Evolutionary conservation across 2,113 vertebrate species (phyloP), one percentile per base, ranked within the genome.

Genomic region (Prolemur simus): DNA sequence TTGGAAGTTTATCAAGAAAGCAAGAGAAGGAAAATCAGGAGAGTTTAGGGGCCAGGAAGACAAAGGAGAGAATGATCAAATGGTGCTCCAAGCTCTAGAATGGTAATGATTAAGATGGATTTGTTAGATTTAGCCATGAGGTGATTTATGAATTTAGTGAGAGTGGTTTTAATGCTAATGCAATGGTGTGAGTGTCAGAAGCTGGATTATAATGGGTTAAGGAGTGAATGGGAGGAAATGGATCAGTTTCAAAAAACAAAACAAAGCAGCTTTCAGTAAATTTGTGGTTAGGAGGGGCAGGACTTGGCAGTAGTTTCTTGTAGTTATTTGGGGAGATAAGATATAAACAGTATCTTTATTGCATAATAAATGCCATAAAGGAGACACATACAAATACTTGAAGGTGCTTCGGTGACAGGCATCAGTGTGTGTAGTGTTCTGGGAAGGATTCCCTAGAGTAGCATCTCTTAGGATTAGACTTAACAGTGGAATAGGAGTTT

Each of bases 161-260:
- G 52, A 77, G 42, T 87, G 78, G 27, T 97, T 96, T 89, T 92
- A 89, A 81, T 85, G 64, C 42, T 45, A 89, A 85, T 81, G 49
- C 42, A 39, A 3, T 68, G 13, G 39, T 56, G 47, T 77, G 49
- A 47, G 21, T 6, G 21, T 60, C 13, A 27, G 23, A 92, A 95
- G 76, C 42, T 29, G 68, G 37, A 60, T 68, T 66, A 69, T 78
- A 73, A 34, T 78, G 76, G 29, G 29, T 58, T 92, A 86, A 94
- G 27, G 85, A 86, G 18, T 92, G 20, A 92, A 54, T 89, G 49
- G 86, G 80, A 81, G 88, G 66, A 90, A 82, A 82, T 69, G 71
- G 32, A 29, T 91, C 39, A 32, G 58, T 92, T 88, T 94, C 9
- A 76, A 63, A 97, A 97, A 85, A 39, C 76, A 88, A 87, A 91